Conservation (phyloP, 1,140 invertebrate species). For the Brachionus plicatilis region DNA sequence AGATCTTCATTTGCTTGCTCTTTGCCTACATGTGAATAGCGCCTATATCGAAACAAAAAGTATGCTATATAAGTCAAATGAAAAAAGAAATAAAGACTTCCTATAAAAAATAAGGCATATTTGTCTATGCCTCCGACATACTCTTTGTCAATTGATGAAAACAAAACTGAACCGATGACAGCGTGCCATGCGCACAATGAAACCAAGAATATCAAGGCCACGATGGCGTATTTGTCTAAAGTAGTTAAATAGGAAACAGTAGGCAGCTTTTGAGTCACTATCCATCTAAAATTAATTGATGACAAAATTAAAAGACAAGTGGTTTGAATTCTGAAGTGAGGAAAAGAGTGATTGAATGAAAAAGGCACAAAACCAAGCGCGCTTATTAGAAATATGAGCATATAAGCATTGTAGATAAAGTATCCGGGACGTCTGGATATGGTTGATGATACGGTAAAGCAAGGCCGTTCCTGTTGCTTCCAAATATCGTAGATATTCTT, state of each 20-base stretch:
- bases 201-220: constrained; percentile 30
- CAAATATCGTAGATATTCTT: constrained; percentile 37
- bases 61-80: constrained; percentile 26
- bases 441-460: constrained; percentile 37
- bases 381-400: constrained; percentile 37
- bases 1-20: not conserved
- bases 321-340: constrained; percentile 38
- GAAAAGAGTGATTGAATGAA: not conserved
- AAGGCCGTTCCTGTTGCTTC: constrained; percentile 2
- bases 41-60: constrained; percentile 6
- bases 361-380: constrained; percentile 36
- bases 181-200: constrained; percentile 35
- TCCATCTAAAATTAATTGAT: constrained; percentile 38
- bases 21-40: constrained; percentile 29
- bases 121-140: not conserved
- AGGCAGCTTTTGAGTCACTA: constrained; percentile 32
- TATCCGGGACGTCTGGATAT: constrained; percentile 34
- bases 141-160: not conserved
- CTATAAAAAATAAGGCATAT: not conserved
- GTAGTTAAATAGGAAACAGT: constrained; percentile 40
- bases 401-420: constrained; percentile 37
- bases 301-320: constrained; percentile 33
- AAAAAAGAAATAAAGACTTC: constrained; percentile 17
- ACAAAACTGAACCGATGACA: constrained; percentile 9
- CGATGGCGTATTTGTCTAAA: constrained; percentile 37